Evolutionary conservation across 1,140 invertebrate species (phyloP).

Genomic region (Cotesia vestalis): DNA sequence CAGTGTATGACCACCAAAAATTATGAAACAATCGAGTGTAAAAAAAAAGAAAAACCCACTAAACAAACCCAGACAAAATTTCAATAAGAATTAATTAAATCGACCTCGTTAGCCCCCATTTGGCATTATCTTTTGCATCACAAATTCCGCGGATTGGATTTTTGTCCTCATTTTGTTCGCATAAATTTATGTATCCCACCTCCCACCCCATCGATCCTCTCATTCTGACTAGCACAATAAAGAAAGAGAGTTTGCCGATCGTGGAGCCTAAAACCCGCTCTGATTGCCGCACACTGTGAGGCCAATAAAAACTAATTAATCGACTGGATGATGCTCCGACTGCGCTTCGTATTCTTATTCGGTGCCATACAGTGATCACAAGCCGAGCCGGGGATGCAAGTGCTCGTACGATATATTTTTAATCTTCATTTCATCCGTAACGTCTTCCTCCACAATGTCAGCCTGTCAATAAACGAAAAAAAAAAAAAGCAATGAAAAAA

Average conservation of each 20-base stretch:
- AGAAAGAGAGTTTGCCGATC: background rate
- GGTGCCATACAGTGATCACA: too few relatives aligned
- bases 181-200: slow-evolving; percentile 27
- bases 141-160: slow-evolving; percentile 30
- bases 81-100: slow-evolving; percentile 4
- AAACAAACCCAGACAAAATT: too few relatives aligned
- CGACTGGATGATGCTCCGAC: slow-evolving; percentile 9
- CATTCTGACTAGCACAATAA: background rate
- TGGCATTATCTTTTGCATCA: slow-evolving; percentile 17
- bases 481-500: too few relatives aligned
- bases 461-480: too few relatives aligned
- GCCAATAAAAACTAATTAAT: slow-evolving; percentile 32
- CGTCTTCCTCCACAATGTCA: too few relatives aligned
- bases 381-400: too few relatives aligned
- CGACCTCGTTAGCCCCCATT: slow-evolving; percentile 8
- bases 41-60: too few relatives aligned
- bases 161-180: slow-evolving; percentile 16
- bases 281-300: slow-evolving; percentile 30
- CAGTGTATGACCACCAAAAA: too few relatives aligned
- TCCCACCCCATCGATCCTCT: background rate
- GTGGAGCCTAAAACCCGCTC: slow-evolving; percentile 20
- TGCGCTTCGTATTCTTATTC: too few relatives aligned
- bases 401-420: too few relatives aligned
- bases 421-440: too few relatives aligned
- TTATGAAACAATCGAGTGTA: too few relatives aligned